phyloP scores from a whole-genome alignment of 2,888 invertebrate species.

The Elegia similella region DNA sequence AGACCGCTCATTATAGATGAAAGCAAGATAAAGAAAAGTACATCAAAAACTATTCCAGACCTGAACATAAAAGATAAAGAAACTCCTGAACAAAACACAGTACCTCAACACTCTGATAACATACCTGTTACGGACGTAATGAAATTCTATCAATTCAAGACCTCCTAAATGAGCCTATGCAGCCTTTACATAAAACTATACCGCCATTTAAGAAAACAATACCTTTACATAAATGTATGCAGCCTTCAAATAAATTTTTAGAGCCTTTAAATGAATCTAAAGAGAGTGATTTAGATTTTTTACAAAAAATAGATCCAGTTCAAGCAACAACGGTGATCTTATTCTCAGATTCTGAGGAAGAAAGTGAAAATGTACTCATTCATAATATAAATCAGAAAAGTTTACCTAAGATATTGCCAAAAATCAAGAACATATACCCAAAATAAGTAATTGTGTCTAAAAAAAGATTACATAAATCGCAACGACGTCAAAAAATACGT shows the following conservation, averaged over 20 bases:
- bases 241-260: background rate
- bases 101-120: too few species aligned
- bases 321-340: background rate
- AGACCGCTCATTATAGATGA: slow-evolving; percentile 1
- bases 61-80: background rate
- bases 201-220: too few species aligned
- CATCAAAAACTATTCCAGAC: background rate
- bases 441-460: too few species aligned
- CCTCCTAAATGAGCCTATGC: too few species aligned
- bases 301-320: slow-evolving; percentile 7
- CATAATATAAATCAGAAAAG: background rate
- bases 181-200: too few species aligned
- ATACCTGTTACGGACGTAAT: too few species aligned
- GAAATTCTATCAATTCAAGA: too few species aligned
- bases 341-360: background rate
- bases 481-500: slow-evolving; percentile 2
- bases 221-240: too few species aligned
- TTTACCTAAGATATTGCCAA: too few species aligned
- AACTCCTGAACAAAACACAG: too few species aligned
- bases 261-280: background rate
- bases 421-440: too few species aligned
- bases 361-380: background rate
- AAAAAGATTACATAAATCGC: background rate
- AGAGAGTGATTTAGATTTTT: background rate
- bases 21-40: background rate